phyloP scores from a whole-genome alignment of 1,140 invertebrate species.

The Bradysia coprophila region DNA sequence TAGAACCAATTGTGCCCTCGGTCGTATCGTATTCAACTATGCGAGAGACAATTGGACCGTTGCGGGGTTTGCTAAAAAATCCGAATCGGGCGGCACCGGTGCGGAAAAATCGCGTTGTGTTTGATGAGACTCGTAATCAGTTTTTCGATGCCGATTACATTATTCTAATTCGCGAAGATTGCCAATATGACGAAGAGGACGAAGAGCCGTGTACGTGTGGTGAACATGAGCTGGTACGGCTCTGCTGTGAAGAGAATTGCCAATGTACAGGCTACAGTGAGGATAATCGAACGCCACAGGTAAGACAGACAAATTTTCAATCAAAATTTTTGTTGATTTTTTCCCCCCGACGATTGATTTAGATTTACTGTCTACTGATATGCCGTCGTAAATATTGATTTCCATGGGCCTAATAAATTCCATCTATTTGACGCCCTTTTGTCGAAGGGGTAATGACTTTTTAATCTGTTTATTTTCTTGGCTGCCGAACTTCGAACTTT shows the following conservation, averaged over 20 bases:
- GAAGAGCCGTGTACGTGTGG: slow-evolving; percentile 56
- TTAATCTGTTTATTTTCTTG: too few relatives aligned
- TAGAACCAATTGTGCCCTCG: background rate
- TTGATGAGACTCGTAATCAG: slow-evolving; percentile 68
- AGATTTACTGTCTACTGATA: too few relatives aligned
- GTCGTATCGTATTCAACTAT: background rate
- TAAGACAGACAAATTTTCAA: too few relatives aligned
- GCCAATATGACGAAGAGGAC: slow-evolving; percentile 55
- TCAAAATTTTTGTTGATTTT: too few relatives aligned
- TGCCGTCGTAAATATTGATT: too few relatives aligned
- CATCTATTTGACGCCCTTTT: too few relatives aligned
- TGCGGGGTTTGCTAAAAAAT: slow-evolving; percentile 20
- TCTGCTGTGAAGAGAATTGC: slow-evolving; percentile 39
- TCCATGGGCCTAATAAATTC: too few relatives aligned
- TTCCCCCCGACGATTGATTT: too few relatives aligned
- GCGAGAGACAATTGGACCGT: slow-evolving; percentile 6
- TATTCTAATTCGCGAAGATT: slow-evolving; percentile 66
- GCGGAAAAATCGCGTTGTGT: slow-evolving; percentile 55
- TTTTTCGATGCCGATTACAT: slow-evolving; percentile 79
- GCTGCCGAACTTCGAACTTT: too few relatives aligned
- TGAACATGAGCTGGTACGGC: slow-evolving; percentile 44
- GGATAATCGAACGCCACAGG: slow-evolving; percentile 24
- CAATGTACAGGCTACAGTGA: slow-evolving; percentile 28
- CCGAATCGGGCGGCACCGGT: slow-evolving; percentile 20
- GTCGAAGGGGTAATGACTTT: too few relatives aligned